Evolutionary conservation across 2,888 invertebrate genomes (phyloP), one percentile per base, ranked within the genome.

Genomic region (Calameuta pallipes): DNA sequence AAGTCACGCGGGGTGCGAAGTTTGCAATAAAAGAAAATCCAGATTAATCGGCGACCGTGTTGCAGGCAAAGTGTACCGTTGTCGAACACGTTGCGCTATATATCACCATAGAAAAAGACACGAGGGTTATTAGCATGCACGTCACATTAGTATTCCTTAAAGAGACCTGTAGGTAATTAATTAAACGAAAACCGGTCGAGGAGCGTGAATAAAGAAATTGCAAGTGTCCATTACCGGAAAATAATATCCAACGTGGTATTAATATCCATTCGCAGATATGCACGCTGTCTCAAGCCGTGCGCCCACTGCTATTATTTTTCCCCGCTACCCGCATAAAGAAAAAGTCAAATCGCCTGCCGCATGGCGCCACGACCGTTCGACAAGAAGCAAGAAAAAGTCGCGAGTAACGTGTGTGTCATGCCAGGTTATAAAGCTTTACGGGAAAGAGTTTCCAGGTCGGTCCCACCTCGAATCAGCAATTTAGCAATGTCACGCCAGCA

Each of bases 61-160:
- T 77, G 71, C 75, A 75, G 75, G 73, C 73, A 36, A 69, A 69
- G 73, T 56, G 41, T 69, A 71, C 68, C 73, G 76, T 71, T 36
- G 77, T 79, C 79, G 79, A 80, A 79, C 79, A 76, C 78, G 79
- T 81, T 81, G 77, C 80, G 80, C 78, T 80, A 79, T 77, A 75
- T 76, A 76, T 76, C 77, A 30, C 73, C 36, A n/a, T 73, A 35
- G 33, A 73, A 34, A 73, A 34, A 34, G 75, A 77, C 23, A 69
- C 73, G 77, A 56, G 79, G 76, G 75, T 77, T 80, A 81, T 80
- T 79, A 80, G 80, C 78, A 81, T 79, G 73, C 79, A 75, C 76
- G 81, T 81, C 81, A 76, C 81, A 81, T 80, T 79, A 81, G 79
- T 81, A 80, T 80, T 80, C 78, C 75, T 81, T 80, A 80, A 80